Evolutionary conservation across 2,113 vertebrate genomes (phyloP).

Genomic region (Onychostoma macrolepis): DNA sequence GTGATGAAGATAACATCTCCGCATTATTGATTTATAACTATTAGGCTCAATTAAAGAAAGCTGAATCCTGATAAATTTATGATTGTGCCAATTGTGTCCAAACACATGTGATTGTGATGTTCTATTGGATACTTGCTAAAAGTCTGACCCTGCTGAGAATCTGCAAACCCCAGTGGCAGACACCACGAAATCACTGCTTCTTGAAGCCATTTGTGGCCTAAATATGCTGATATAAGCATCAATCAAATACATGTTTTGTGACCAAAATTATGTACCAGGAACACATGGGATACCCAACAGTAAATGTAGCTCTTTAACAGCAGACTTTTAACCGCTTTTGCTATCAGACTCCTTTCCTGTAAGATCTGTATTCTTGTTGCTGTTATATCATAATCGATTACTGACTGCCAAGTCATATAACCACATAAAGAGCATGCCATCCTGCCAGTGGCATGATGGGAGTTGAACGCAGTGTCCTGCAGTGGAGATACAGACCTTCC

Average conservation of each 20-base stretch:
- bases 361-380: background rate
- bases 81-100: background rate
- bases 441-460: conserved; percentile 59
- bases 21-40: background rate
- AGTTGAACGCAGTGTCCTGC: conserved; percentile 62
- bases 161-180: background rate
- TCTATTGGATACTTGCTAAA: conserved; percentile 7
- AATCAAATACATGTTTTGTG: conserved; percentile 27
- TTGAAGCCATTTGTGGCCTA: conserved; percentile 20
- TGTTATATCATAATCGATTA: background rate
- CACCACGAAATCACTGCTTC: conserved; percentile 15
- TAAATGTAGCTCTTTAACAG: conserved; percentile 58
- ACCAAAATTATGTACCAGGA: conserved; percentile 18
- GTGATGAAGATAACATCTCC: background rate
- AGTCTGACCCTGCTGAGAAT: conserved; percentile 46
- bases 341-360: background rate
- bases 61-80: background rate
- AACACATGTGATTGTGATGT: background rate
- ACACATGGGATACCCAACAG: conserved; percentile 14
- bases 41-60: background rate
- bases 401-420: background rate
- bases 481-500: conserved; percentile 68
- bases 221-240: conserved; percentile 34
- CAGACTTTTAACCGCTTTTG: conserved; percentile 63
- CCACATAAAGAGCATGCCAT: conserved; percentile 56